Base-by-base conservation (phyloP, 2,797 vertebrate genomes). In the Choloepus didactylus region DNA sequence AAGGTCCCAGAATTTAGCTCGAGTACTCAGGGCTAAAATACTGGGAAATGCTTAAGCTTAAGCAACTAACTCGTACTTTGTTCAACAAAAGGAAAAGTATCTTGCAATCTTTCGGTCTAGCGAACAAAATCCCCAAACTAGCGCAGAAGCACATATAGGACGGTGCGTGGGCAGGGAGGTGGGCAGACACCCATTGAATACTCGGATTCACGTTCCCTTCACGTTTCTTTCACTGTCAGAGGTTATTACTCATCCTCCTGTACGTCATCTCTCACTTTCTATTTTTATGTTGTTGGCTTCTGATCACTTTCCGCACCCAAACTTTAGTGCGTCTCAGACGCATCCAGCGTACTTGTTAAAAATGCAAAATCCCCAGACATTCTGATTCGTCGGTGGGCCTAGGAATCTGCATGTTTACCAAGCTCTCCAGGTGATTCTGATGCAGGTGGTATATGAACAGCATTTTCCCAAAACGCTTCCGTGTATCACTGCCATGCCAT, bases 391-490 rank as follows among this genome's bases (percentile, higher is more conserved):
- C 5, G 21, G 3, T 1, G 1, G 21, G 14, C 2, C 16, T 56
- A 1, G 25, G 29, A 66, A 64, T 64, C 31, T 31, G 51, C 70
- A 67, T n/a, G 14, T 60, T 41, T 27, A 27, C 27, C 31, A 16
- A 14, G 14, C 16, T 67, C 18, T 38, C 25, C 51, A 19, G 76
- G 81, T 15, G 35, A 59, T 14, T 69, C 59, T 80, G 29, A 54
- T 1, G 21, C 41, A 6, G 15, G 12, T 29, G 14, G 60, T 7
- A 8, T 4, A 70, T 76, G 67, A 73, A n/a, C 0, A 16, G 12
- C 38, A 9, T 87, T 93, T 93, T 89, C 91, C 60, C 59, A 31
- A 56, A 95, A 46, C 5, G 25, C 4, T 46, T 75, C 59, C 54
- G 46, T 62, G 19, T 29, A 6, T 60, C 54, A 27, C 29, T 23